These are phyloP conservation scores for Cyaniris semiargus DNA, from an alignment of 2,888 invertebrate species.

Conservation along the genomic window DNA sequence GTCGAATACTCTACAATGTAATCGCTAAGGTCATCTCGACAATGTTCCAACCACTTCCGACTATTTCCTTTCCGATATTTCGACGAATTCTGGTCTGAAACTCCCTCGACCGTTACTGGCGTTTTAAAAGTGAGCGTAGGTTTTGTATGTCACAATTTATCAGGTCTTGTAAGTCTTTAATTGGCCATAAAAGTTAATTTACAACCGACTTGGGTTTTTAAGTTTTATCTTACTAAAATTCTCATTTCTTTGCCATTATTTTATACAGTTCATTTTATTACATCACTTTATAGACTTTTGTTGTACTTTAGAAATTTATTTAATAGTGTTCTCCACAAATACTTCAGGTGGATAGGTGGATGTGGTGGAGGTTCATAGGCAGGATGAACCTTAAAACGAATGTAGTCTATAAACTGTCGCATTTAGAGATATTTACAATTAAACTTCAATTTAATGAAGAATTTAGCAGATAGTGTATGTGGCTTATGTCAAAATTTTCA, in stretches of 20 bases:
- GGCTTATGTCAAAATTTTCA: too few relatives aligned
- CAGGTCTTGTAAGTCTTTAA: slow-evolving; percentile 5
- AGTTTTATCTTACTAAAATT: background rate
- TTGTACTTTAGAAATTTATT: too few relatives aligned
- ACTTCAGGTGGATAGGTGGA: too few relatives aligned
- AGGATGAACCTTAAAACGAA: too few relatives aligned
- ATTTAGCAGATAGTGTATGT: too few relatives aligned
- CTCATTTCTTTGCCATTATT: background rate
- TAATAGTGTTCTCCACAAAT: too few relatives aligned
- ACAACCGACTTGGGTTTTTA: background rate
- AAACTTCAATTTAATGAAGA: too few relatives aligned
- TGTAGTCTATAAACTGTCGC: too few relatives aligned
- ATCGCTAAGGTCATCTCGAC: slow-evolving; percentile 26
- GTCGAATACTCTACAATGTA: slow-evolving; percentile 14
- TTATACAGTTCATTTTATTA: background rate
- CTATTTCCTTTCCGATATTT: slow-evolving; percentile 21
- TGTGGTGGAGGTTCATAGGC: too few relatives aligned
- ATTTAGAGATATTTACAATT: too few relatives aligned
- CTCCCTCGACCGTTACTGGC: background rate
- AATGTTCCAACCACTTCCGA: slow-evolving; percentile 25
- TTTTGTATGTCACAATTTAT: background rate
- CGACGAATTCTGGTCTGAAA: background rate
- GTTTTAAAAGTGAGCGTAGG: background rate
- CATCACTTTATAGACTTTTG: too few relatives aligned
- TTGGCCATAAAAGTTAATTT: slow-evolving; percentile 1